These are phyloP conservation scores for Microhierax caerulescens DNA, from an alignment of 2,797 vertebrate species.

Conservation along the genomic window DNA sequence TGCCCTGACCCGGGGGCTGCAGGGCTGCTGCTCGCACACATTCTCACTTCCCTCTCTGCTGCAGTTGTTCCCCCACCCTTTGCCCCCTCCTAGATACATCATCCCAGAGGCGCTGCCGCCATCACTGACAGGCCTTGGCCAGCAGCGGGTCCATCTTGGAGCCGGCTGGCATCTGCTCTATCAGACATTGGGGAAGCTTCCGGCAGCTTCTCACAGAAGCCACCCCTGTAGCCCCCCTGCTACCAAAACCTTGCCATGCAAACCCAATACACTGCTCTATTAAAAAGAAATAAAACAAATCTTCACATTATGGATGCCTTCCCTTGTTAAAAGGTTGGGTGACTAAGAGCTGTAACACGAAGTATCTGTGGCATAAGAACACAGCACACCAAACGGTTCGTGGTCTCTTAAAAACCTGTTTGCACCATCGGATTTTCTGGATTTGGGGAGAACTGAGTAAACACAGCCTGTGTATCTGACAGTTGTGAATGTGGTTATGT, in stretches of 20 bases:
- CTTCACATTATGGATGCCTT: background rate
- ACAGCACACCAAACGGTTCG: background rate
- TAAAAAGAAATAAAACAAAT: background rate
- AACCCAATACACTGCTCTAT: background rate
- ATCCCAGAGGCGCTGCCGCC: too few species aligned
- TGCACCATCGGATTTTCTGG: background rate
- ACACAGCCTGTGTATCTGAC: background rate
- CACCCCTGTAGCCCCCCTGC: too few species aligned
- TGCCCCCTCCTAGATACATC: background rate
- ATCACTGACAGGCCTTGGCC: too few species aligned
- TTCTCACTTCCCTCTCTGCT: too few species aligned
- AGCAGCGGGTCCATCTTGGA: too few species aligned
- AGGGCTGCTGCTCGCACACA: too few species aligned
- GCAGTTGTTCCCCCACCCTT: too few species aligned
- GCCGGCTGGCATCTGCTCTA: too few species aligned
- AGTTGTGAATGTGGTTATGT: background rate
- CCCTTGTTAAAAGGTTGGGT: background rate
- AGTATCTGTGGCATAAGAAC: background rate
- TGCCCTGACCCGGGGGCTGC: too few species aligned
- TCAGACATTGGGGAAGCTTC: too few species aligned
- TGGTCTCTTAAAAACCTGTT: background rate
- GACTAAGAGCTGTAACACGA: background rate
- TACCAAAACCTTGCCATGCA: too few species aligned
- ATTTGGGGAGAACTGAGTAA: background rate
- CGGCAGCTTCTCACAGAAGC: too few species aligned